Evolutionary conservation across 1,140 invertebrate genomes (phyloP).

Genomic region (Mercenaria mercenaria): DNA sequence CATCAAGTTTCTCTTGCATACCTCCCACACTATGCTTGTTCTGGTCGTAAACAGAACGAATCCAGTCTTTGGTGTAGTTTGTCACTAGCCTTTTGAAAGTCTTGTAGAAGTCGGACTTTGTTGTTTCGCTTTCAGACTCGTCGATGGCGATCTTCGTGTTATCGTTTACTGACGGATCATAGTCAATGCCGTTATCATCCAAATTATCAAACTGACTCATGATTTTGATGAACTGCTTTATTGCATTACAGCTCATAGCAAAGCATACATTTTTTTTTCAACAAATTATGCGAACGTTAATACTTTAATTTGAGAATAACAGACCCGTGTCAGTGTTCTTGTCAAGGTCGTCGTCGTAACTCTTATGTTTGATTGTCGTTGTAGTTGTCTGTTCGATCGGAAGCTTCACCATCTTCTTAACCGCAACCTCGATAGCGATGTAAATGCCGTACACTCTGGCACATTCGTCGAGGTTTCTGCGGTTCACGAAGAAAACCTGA

Average conservation of each 20-base stretch:
- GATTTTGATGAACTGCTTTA: background rate
- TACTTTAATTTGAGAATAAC: background rate
- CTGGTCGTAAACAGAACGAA: background rate
- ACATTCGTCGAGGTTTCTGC: background rate
- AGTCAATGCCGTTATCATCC: background rate
- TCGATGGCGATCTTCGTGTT: no score
- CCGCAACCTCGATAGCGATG: background rate
- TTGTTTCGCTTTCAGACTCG: background rate
- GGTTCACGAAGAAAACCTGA: background rate
- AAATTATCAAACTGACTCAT: background rate
- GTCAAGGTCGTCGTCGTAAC: background rate
- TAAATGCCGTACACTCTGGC: background rate
- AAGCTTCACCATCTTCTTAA: background rate
- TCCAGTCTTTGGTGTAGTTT: background rate
- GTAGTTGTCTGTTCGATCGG: background rate
- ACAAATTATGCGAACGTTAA: no score
- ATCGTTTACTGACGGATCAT: no score
- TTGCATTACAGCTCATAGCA: background rate
- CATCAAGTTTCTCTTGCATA: no score
- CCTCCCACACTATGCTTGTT: background rate
- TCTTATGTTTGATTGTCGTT: background rate
- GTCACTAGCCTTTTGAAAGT: background rate
- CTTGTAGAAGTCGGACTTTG: background rate
- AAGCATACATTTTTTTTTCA: background rate
- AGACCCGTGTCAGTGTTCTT: background rate